phyloP scores from a whole-genome alignment of 2,113 vertebrate species.

The Xiphophorus couchianus region DNA sequence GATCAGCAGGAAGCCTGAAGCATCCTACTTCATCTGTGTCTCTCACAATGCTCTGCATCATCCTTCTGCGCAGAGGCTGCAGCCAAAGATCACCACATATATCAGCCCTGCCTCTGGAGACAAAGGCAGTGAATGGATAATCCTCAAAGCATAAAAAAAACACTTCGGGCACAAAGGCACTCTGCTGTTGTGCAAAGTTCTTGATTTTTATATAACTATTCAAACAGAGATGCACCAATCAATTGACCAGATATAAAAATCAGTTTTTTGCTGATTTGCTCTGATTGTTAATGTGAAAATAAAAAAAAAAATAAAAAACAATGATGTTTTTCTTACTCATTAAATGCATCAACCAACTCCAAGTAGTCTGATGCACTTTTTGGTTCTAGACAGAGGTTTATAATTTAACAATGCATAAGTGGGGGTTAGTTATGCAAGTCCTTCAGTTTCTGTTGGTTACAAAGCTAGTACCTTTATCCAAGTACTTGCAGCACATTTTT shows the following conservation, averaged over 20 bases:
- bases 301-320: not conserved
- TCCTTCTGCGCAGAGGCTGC: slow-evolving; percentile 44
- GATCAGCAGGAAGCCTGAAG: slow-evolving; percentile 50
- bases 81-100: slow-evolving; percentile 34
- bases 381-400: not conserved
- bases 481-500: not conserved
- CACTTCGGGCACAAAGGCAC: slow-evolving; percentile 6
- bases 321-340: not conserved
- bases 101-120: slow-evolving; percentile 40
- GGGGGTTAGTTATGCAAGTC: no score
- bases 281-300: not conserved
- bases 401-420: not conserved
- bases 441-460: not conserved
- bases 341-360: not conserved
- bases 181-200: not conserved
- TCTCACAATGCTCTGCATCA: slow-evolving; percentile 41
- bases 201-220: slow-evolving; percentile 10
- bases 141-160: slow-evolving; percentile 28
- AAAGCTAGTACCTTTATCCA: not conserved
- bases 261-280: not conserved
- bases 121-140: slow-evolving; percentile 32
- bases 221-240: not conserved
- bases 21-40: slow-evolving; percentile 9
- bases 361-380: not conserved
- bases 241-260: not conserved